Conservation (phyloP, 1,140 invertebrate genomes). For the Eueides isabella region DNA sequence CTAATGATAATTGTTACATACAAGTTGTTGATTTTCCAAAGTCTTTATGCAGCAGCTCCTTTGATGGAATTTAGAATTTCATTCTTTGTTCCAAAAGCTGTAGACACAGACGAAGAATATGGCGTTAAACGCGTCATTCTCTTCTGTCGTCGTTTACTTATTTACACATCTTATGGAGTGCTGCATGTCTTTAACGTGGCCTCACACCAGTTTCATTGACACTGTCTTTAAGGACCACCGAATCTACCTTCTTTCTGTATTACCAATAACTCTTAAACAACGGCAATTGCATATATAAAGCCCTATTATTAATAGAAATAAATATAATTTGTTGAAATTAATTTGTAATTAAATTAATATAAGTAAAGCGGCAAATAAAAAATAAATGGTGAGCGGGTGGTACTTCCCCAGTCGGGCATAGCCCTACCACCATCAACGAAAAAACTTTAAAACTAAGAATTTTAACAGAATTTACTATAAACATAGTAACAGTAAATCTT, state of each 20-base stretch:
- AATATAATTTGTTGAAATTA: not conserved
- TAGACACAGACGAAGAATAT: too few relatives aligned
- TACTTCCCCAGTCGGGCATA: conserved; percentile 1
- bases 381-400: not conserved
- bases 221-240: not conserved
- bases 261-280: not conserved
- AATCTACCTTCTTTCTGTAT: too few relatives aligned
- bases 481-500: not conserved
- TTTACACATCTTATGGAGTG: too few relatives aligned
- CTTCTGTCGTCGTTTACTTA: too few relatives aligned
- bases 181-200: too few relatives aligned
- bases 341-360: not conserved
- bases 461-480: not conserved
- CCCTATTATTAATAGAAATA: not conserved
- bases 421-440: not conserved
- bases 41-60: too few relatives aligned
- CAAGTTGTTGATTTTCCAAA: too few relatives aligned
- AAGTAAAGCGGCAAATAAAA: not conserved
- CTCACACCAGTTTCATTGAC: not conserved
- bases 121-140: too few relatives aligned
- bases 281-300: not conserved
- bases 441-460: not conserved
- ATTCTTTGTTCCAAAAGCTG: too few relatives aligned
- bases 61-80: too few relatives aligned
- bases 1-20: too few relatives aligned